Evolutionary conservation across 2,797 vertebrate genomes (phyloP), one percentile per base, ranked within the genome.

Genomic region (Arremon brunneinucha): DNA sequence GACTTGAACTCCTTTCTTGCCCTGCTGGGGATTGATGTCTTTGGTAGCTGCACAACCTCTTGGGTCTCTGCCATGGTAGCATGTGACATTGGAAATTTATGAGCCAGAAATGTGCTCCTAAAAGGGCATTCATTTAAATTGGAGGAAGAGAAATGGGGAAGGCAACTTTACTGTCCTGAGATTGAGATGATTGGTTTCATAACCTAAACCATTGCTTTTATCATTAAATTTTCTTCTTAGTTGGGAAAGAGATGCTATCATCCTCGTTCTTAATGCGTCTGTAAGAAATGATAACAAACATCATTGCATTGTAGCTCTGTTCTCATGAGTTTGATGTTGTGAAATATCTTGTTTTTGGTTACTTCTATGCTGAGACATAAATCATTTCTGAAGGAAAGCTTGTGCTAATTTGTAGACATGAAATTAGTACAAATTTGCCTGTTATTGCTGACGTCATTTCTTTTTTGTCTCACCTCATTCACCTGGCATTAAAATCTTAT

Each of bases 391-490:
- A 76, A 90, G 52, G 30, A 90, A 76, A 92, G 21, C 46, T 95
- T 83, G 62, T 14, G 72, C 39, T 83, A 32, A 94, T 96, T 94
- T 94, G 84, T 87, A 70, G 62, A 82, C 60, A 46, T 64, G 60
- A 76, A 78, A 74, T 94, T 94, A 28, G 32, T 68, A 84, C 83
- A 68, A 71, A 67, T 78, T 91, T 88, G 24, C 43, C 43, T 86
- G 46, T 88, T 96, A 76, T 65, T 44, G 19, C 77, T 93, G 83
- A 85, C 3, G 8, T 89, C 13, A 83, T 96, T 97, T 96, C 89
- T 81, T 90, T 83, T 75, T 86, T 77, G 65, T 83, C 78, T 97
- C 93, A 94, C 82, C 90, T 96, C 60, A 43, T 91, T 79, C 60
- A 90, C 71, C 88, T 94, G 81, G 53, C 90, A 89, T 90, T 96